Evolutionary conservation across 2,113 vertebrate species (phyloP), one percentile per base, ranked within the genome.

Genomic region (Melanerpes formicivorus): DNA sequence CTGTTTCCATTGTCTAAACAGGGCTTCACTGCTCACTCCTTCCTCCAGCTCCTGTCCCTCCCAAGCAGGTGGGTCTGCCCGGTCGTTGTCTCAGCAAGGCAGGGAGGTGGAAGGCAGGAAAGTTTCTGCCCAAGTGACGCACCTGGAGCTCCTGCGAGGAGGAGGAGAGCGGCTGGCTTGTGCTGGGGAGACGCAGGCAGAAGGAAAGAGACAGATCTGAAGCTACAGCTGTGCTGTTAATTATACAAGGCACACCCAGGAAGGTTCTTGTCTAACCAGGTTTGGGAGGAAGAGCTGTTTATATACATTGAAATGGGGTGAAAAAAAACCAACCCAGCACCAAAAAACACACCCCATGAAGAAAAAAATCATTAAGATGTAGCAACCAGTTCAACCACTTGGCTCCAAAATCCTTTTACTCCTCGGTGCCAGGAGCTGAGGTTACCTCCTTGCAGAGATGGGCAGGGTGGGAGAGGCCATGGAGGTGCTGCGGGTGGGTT

Each of bases 211-310:
- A 91, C 87, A 95, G 94, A 93, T 93, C 90, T 91, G 69, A 55
- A 91, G 90, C 95, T 95, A 90, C 95, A 66, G 96, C 95, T 93
- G 94, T 95, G 93, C 63, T 37, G 26, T 93, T 97, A 95, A 97
- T 98, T 97, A 97, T 87, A 93, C 92, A 54, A 96, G 80, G 78
- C 84, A 96, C 97, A 94, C 98, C 98, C 97, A 94, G 93, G 79
- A 94, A 95, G 95, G 92, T 96, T 97, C 97, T 96, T 96, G 95
- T 96, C 97, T 95, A 95, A 95, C 97, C 97, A 93, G 97, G 84
- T 96, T 97, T 93, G 94, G 88, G 90, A 96, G 96, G 96, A 97
- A 96, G 88, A 84, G 80, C 75, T 97, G 95, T 96, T 96, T 94
- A 93, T 96, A 91, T 80, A 91, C 95, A 88, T 90, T 78, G 93